A percentile compares a stretch with the other conserved stretches of the same genome.
These are phyloP conservation scores for Clarias fuscus DNA, from an alignment of 2,797 vertebrate genomes.

Conservation along the genomic window DNA sequence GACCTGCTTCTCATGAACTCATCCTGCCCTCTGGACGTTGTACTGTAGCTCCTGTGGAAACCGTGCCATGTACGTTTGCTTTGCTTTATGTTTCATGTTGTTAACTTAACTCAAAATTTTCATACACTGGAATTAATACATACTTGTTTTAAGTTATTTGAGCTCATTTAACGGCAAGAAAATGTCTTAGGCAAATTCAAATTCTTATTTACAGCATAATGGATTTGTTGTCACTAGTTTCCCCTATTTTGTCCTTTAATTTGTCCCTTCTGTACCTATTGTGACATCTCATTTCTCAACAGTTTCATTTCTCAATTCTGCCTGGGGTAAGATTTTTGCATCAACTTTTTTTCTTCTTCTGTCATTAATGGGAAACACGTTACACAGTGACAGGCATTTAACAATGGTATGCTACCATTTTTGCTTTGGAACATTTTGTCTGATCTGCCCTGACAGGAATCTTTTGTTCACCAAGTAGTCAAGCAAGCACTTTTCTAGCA, in stretches of 20 bases:
- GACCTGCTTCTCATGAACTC: neutral
- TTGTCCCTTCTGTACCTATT: neutral
- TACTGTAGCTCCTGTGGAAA: neutral
- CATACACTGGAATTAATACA: neutral
- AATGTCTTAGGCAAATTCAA: neutral
- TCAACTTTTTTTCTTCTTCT: neutral
- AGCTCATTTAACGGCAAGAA: neutral
- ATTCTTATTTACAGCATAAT: neutral
- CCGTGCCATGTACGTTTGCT: neutral
- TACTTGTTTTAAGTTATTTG: neutral
- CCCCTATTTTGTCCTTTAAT: neutral
- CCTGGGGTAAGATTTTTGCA: neutral
- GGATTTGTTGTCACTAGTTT: neutral
- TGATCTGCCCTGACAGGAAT: neutral
- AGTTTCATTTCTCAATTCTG: too few relatives aligned
- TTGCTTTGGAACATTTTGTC: neutral
- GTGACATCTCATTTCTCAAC: neutral
- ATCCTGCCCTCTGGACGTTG: neutral
- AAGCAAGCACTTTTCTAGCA: neutral
- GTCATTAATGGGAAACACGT: neutral
- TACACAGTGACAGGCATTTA: neutral
- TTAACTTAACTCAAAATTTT: neutral
- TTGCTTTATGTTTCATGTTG: neutral
- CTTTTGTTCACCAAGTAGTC: slow-evolving; percentile 1
- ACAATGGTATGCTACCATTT: neutral